Evolutionary conservation across 2,888 invertebrate genomes (phyloP).

Genomic region (Macrosiphum euphorbiae): DNA sequence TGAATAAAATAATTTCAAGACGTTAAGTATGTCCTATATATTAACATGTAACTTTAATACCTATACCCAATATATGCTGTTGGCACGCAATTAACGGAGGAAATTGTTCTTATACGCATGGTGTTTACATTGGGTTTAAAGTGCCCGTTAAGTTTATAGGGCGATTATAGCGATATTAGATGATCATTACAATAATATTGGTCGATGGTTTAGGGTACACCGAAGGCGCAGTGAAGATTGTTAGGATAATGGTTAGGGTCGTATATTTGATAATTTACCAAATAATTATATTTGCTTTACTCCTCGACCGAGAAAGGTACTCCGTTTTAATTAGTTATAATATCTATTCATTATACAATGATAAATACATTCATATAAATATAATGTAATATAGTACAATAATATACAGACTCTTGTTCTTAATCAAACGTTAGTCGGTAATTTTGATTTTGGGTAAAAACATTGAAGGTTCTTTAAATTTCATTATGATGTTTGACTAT

Average conservation of each 20-base stretch:
- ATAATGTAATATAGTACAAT: background rate
- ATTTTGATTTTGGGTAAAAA: background rate
- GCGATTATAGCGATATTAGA: background rate
- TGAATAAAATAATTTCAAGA: background rate
- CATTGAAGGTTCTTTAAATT: background rate
- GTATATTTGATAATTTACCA: background rate
- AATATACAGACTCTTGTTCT: background rate
- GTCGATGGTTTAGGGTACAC: background rate
- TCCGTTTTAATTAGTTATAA: background rate
- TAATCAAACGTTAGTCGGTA: background rate
- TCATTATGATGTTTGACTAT: background rate
- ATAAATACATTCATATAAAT: background rate
- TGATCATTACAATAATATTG: constrained; percentile 1
- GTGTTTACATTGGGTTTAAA: background rate
- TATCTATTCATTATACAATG: background rate
- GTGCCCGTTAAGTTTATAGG: background rate
- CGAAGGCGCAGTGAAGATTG: background rate
- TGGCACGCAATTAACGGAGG: background rate
- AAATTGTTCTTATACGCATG: background rate
- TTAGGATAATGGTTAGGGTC: background rate
- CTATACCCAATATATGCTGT: background rate
- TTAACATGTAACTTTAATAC: background rate
- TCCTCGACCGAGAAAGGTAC: background rate
- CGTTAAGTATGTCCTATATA: background rate
- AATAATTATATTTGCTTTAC: constrained; percentile 13